Conservation (phyloP, 2,888 invertebrate species). For the Eretmocerus hayati region DNA sequence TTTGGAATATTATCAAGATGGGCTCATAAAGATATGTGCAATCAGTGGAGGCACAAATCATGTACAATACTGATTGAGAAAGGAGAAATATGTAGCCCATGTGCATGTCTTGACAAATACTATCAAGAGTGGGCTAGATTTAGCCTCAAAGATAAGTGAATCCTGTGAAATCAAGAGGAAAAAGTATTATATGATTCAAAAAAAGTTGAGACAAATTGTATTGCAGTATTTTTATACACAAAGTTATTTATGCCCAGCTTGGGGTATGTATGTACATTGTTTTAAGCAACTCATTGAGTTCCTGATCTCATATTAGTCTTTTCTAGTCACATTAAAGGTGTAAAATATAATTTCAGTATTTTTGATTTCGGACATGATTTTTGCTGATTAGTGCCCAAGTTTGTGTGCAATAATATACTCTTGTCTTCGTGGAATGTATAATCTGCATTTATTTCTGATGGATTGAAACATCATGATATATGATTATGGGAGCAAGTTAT, state of each 20-base stretch:
- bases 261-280: not conserved
- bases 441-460: slow-evolving; percentile 1
- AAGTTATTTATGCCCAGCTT: slow-evolving; percentile 5
- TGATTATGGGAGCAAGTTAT: not conserved
- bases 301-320: not conserved
- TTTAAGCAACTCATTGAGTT: not conserved
- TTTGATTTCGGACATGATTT: slow-evolving; percentile 1
- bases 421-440: slow-evolving; percentile 5
- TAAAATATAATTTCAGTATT: not conserved
- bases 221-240: slow-evolving; percentile 17
- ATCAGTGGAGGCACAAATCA: slow-evolving; percentile 22
- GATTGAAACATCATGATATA: not conserved
- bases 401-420: no score
- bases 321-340: not conserved
- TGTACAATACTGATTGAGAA: slow-evolving; percentile 23
- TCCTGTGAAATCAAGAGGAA: no score
- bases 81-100: slow-evolving; percentile 19
- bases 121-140: slow-evolving; percentile 22
- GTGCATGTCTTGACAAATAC: slow-evolving; percentile 21
- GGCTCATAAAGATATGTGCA: slow-evolving; percentile 21
- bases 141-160: slow-evolving; percentile 18
- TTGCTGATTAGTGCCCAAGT: no score
- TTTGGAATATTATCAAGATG: slow-evolving; percentile 19
- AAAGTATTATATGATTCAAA: no score
- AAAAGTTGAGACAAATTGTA: no score